Percentiles rank a stretch among this genome's conserved stretches.
These are phyloP conservation scores for Agonopterix heracliana DNA, from an alignment of 2,888 invertebrate genomes.

Conservation along the genomic window DNA sequence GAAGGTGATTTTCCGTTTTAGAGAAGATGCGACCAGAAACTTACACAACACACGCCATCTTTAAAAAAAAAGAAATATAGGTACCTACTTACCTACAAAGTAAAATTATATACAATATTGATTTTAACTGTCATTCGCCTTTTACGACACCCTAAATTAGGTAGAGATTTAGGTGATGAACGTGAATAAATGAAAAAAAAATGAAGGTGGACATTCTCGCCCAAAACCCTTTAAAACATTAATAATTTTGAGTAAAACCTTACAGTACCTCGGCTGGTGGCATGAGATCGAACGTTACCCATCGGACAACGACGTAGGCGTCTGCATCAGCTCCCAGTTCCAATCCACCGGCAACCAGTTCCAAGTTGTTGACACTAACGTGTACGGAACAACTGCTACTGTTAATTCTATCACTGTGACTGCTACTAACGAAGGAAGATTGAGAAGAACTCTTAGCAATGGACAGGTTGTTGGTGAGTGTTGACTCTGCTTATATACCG, in stretches of 20 bases:
- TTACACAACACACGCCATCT: too few species aligned
- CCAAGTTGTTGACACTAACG: constrained; percentile 38
- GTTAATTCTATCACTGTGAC: constrained; percentile 31
- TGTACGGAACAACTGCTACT: constrained; percentile 27
- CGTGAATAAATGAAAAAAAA: too few species aligned
- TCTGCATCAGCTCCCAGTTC: constrained; percentile 47
- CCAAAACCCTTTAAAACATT: too few species aligned
- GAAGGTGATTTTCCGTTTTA: too few species aligned
- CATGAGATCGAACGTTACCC: constrained; percentile 57
- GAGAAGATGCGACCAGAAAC: too few species aligned
- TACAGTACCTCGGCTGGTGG: constrained; percentile 59
- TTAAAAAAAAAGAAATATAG: not conserved
- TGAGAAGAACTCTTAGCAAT: constrained; percentile 29
- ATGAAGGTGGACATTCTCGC: too few species aligned
- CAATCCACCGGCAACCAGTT: constrained; percentile 22
- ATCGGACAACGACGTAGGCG: constrained; percentile 28
- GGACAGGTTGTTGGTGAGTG: constrained; percentile 2
- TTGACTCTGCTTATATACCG: too few species aligned
- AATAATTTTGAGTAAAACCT: constrained; percentile 2
- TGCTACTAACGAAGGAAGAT: constrained; percentile 32
- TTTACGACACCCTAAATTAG: too few species aligned
- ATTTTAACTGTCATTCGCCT: too few species aligned
- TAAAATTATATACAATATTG: too few species aligned
- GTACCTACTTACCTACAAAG: too few species aligned
- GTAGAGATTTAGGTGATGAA: too few species aligned